Evolutionary conservation across 2,888 invertebrate genomes (phyloP), one percentile per base, ranked within the genome.

Genomic region (Anthrax anthrax): DNA sequence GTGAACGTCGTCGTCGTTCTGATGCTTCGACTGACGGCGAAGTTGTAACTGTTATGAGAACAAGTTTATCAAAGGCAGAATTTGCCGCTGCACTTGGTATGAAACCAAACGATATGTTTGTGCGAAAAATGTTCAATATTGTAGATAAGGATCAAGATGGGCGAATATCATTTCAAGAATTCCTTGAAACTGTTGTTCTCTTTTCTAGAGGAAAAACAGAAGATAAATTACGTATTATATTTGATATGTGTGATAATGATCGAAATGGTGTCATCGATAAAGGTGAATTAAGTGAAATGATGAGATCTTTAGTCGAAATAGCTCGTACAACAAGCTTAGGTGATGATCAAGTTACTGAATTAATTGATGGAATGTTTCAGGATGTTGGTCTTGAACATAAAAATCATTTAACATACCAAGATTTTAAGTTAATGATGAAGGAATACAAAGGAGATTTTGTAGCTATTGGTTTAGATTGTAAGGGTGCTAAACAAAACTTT

Each of bases 171-270:
- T 96, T 96, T 64, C 87, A 88, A 77, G 95, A 95, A 68, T 96
- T 96, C 65, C 70, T 96, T 43, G 91, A 94, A 60, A 94, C 94
- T 0, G 92, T 94, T 2, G 84, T 92, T 1, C 67, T 92, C 2
- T 94, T 94, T 63, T 90, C 92, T 0, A 78, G 88, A 1, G 94
- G 92, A 8, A 88, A 88, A 56, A 91, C 91, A 1, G 92, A 92
- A 57, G 91, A 92, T 60, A 94, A 94, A 59, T 70, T 95, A 34
- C 75, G 92, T 6, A 92, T 95, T 32, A 90, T 96, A 53, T 95
- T 95, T 61, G 91, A 95, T 64, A 95, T 96, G 95, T 95, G 95
- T 59, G 95, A 95, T 62, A 88, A 91, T 57, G 90, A 95, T 61
- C 78, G 89, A 16, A 91, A 91, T 57, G 91, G 94, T 0, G 88